phyloP scores from a whole-genome alignment of 2,797 vertebrate species.

The Myotis vivesi region DNA sequence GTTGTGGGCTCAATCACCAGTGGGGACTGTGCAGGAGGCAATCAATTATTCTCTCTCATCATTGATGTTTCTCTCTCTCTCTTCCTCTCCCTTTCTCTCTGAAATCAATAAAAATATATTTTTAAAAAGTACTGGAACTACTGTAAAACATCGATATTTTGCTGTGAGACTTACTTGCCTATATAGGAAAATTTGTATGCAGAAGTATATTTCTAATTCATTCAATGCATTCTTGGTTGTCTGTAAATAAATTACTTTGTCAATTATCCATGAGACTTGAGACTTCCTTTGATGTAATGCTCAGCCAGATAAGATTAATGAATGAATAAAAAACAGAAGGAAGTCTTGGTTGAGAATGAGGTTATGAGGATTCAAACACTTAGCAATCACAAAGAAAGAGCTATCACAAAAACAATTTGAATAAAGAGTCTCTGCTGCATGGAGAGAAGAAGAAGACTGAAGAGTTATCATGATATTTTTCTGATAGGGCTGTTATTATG shows the following conservation, averaged over 20 bases:
- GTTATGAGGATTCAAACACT: not conserved
- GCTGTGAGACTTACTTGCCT: not conserved
- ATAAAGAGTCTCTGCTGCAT: conserved; percentile 13
- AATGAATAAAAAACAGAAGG: not conserved
- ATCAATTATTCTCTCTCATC: no score
- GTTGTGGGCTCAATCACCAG: no score
- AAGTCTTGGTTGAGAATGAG: conserved; percentile 16
- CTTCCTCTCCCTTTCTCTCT: no score
- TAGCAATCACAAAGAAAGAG: not conserved
- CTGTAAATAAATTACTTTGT: conserved; percentile 55
- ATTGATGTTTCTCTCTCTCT: no score
- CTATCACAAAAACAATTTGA: not conserved
- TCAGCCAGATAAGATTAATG: conserved; percentile 43
- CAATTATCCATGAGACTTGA: conserved; percentile 12
- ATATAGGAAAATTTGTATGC: not conserved
- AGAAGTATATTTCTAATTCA: not conserved
- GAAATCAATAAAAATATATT: no score
- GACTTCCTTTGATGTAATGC: conserved; percentile 19
- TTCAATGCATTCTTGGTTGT: not conserved
- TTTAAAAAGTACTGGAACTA: not conserved
- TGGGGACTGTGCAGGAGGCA: no score
- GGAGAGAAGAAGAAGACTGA: not conserved
- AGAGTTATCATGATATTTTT: not conserved
- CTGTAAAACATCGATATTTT: not conserved
- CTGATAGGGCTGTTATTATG: not conserved